Conservation (phyloP, 2,113 vertebrate species). For the Oryzias javanicus region DNA sequence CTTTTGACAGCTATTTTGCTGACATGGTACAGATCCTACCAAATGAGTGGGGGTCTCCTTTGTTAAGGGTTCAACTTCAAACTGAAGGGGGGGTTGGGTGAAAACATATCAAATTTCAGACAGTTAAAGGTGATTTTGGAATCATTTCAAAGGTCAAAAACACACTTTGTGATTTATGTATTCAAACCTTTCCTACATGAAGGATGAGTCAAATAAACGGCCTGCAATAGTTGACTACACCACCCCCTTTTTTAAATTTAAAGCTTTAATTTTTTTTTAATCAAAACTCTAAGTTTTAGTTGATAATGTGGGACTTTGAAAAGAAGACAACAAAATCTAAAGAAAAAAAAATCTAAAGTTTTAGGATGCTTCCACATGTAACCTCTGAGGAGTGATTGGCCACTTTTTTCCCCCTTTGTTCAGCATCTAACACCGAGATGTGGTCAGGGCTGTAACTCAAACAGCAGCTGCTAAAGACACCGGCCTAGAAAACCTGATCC, state of each 20-base stretch:
- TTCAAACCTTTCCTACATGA: slow-evolving; percentile 50
- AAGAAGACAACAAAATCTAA: too few relatives aligned
- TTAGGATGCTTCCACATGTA: slow-evolving; percentile 11
- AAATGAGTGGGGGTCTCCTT: slow-evolving; percentile 60
- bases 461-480: slow-evolving; percentile 40
- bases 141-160: slow-evolving; percentile 73
- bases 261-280: too few relatives aligned
- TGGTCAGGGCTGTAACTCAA: slow-evolving; percentile 49
- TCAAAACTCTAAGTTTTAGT: too few relatives aligned
- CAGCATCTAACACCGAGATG: slow-evolving; percentile 41
- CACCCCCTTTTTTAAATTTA: too few relatives aligned
- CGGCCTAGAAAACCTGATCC: slow-evolving; percentile 71
- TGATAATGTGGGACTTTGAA: too few relatives aligned
- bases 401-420: slow-evolving; percentile 16
- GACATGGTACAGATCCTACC: slow-evolving; percentile 66
- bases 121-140: slow-evolving; percentile 70
- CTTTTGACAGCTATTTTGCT: slow-evolving; percentile 52
- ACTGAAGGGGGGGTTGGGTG: slow-evolving; percentile 54
- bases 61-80: slow-evolving; percentile 18
- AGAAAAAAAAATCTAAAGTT: neutral
- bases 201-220: neutral
- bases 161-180: slow-evolving; percentile 61
- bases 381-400: slow-evolving; percentile 9
- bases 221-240: too few relatives aligned
- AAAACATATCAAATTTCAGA: slow-evolving; percentile 67